Evolutionary conservation across 2,113 vertebrate genomes (phyloP), one percentile per base, ranked within the genome.

Genomic region (Vidua chalybeata): DNA sequence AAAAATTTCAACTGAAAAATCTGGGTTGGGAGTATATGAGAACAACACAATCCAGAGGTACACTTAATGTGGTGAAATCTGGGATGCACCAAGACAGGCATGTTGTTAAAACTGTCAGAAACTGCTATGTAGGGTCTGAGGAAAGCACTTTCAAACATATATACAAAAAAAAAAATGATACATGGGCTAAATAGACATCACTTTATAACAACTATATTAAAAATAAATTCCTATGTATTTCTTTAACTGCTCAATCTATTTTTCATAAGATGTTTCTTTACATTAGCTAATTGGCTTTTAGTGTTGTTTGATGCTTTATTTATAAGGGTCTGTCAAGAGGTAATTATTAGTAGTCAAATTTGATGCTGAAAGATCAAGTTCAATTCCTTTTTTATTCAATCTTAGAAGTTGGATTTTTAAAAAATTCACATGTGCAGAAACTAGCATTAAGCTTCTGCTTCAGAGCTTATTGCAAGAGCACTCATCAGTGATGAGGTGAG

Each of bases 351-450:
- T 75, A 82, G 55, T 82, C 54, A 85, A 86, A 94, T 49, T 92
- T 84, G 56, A 91, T 52, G 45, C 59, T 89, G 76, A 80, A 69
- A 82, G 68, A 92, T 87, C 58, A 89, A 75, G 84, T 94, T 95
- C 46, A 91, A 8, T 93, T 95, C 27, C 35, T 91, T 93, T 93
- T 55, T 90, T 13, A 61, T 93, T 94, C 71, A 58, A 11, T 89
- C 62, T 92, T 63, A n/a, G 55, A 82, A 73, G 67, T 26, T 45
- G n/a, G 49, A 79, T 73, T 84, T 73, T 73, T 23, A 43, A 91
- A 68, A 83, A 61, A 93, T 5, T 30, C 63, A 67, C 21, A 31
- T 1, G 1, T 46, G 59, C 28, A 72, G 59, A 55, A 93, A 64
- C 16, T 24, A 45, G 33, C 30, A 43, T 72, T 30, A 41, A 54